These are phyloP conservation scores for Synergus japonicus DNA, from an alignment of 2,888 invertebrate genomes.

Conservation along the genomic window DNA sequence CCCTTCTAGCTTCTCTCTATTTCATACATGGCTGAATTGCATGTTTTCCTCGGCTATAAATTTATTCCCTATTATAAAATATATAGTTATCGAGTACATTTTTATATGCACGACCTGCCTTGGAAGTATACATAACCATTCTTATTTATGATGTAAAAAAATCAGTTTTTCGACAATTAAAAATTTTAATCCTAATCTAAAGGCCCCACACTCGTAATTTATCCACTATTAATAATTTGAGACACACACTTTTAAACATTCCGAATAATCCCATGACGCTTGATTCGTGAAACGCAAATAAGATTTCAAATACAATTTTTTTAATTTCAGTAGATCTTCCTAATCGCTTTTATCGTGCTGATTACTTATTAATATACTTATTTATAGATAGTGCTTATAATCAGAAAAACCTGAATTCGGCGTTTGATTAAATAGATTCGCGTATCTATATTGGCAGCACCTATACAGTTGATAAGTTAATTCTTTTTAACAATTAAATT, in stretches of 20 bases:
- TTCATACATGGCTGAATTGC: not conserved
- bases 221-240: constrained; percentile 6
- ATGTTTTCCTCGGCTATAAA: not conserved
- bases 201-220: constrained; percentile 29
- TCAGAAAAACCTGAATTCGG: constrained; percentile 28
- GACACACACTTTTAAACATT: not conserved
- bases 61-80: not conserved
- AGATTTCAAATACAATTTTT: not conserved
- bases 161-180: not conserved
- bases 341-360: constrained; percentile 16
- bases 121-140: not conserved
- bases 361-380: constrained; percentile 22
- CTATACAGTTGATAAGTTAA: constrained; percentile 28
- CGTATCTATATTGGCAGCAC: constrained; percentile 35
- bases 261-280: constrained; percentile 28
- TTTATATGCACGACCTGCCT: not conserved
- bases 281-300: not conserved
- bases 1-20: not conserved
- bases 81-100: constrained; percentile 2
- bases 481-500: constrained; percentile 14
- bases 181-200: constrained; percentile 12
- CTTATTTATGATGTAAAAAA: constrained; percentile 1
- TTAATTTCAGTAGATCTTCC: not conserved
- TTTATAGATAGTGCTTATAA: constrained; percentile 11
- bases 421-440: constrained; percentile 38